Evolutionary conservation across 2,113 vertebrate genomes (phyloP).

Genomic region (Phrynocephalus versicolor): DNA sequence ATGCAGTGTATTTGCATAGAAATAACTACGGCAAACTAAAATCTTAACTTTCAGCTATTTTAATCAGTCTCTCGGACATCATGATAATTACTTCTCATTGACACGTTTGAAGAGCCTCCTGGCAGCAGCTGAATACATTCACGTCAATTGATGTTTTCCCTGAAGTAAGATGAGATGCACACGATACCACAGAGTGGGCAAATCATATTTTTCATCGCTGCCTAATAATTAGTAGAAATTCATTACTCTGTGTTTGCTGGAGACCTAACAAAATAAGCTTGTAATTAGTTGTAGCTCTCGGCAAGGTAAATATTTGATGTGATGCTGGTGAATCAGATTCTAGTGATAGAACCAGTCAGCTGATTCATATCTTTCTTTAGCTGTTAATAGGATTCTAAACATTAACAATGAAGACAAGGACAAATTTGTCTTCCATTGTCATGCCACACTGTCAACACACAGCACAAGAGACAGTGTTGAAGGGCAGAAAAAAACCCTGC

Average conservation of each 20-base stretch:
- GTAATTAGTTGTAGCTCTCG: slow-evolving; percentile 74
- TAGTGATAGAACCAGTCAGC: slow-evolving; percentile 49
- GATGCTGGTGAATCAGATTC: slow-evolving; percentile 66
- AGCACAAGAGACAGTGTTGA: slow-evolving; percentile 43
- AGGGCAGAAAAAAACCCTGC: slow-evolving; percentile 37
- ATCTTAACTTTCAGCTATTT: slow-evolving; percentile 75
- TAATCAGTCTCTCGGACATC: slow-evolving; percentile 69
- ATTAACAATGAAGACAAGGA: slow-evolving; percentile 70
- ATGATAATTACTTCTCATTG: slow-evolving; percentile 72
- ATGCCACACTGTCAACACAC: slow-evolving; percentile 42
- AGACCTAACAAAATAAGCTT: slow-evolving; percentile 64
- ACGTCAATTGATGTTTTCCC: slow-evolving; percentile 52
- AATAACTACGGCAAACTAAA: slow-evolving; percentile 68
- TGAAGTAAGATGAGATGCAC: slow-evolving; percentile 52
- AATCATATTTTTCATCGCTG: slow-evolving; percentile 61
- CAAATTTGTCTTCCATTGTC: slow-evolving; percentile 38
- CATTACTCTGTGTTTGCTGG: slow-evolving; percentile 65
- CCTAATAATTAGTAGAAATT: slow-evolving; percentile 74
- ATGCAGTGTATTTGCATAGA: slow-evolving; percentile 73
- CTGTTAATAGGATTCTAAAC: slow-evolving; percentile 72
- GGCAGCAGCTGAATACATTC: slow-evolving; percentile 60
- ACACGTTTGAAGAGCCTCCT: slow-evolving; percentile 64
- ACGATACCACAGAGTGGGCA: slow-evolving; percentile 37
- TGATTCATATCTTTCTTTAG: slow-evolving; percentile 57
- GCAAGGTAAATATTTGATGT: slow-evolving; percentile 71